Evolutionary conservation across 2,888 invertebrate species (phyloP).

Genomic region (Agrotis ipsilon): DNA sequence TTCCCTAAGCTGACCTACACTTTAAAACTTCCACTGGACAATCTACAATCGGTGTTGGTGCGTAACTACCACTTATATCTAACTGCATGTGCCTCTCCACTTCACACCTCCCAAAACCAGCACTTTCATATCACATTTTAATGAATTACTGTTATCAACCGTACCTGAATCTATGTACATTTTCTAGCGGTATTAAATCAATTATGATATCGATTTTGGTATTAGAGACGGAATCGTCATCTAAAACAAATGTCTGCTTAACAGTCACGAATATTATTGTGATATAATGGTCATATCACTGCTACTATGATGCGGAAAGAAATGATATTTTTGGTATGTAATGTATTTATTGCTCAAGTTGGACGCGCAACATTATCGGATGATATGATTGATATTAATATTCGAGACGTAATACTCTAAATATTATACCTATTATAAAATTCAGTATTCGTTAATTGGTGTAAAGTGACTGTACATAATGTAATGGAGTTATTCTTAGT

Average conservation of each 20-base stretch:
- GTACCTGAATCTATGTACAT: constrained; percentile 54
- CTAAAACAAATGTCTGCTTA: constrained; percentile 57
- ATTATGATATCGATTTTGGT: constrained; percentile 59
- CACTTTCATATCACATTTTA: constrained; percentile 61
- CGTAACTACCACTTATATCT: constrained; percentile 72
- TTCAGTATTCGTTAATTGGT: constrained; percentile 75
- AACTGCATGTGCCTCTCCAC: constrained; percentile 84
- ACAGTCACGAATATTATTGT: constrained; percentile 77
- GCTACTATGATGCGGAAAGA: constrained; percentile 82
- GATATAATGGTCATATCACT: constrained; percentile 88
- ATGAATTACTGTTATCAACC: constrained; percentile 39
- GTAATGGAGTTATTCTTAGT: constrained; percentile 75
- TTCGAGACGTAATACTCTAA: constrained; percentile 77
- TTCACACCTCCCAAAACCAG: constrained; percentile 74
- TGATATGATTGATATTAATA: constrained; percentile 78
- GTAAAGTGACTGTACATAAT: constrained; percentile 80
- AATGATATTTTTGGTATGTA: constrained; percentile 88
- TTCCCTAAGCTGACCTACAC: constrained; percentile 71
- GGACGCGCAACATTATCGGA: constrained; percentile 77
- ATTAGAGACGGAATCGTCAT: constrained; percentile 44
- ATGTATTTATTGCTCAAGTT: constrained; percentile 87
- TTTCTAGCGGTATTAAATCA: constrained; percentile 58
- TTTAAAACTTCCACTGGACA: constrained; percentile 19
- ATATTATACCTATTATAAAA: constrained; percentile 69
- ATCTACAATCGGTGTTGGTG: constrained; percentile 74